Evolutionary conservation across 2,797 vertebrate genomes (phyloP).

Genomic region (Poecilia wingei): DNA sequence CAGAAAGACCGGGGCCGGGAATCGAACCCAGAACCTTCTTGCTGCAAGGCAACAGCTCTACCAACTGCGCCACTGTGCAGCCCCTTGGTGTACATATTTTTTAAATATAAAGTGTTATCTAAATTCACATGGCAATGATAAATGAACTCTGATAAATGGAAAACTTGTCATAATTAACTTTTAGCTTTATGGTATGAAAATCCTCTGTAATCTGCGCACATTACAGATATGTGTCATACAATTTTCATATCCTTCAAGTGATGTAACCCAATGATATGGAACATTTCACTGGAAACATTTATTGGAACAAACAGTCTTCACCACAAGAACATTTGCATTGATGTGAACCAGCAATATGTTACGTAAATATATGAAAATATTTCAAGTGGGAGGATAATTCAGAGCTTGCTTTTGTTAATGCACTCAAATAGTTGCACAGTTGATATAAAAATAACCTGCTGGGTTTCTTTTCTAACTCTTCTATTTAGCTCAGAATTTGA

Average conservation of each 20-base stretch:
- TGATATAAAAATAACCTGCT: neutral
- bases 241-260: neutral
- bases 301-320: neutral
- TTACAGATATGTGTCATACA: conserved; percentile 22
- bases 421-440: neutral
- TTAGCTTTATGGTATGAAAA: conserved; percentile 15
- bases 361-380: neutral
- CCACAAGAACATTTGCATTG: neutral
- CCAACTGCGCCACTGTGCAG: too few species aligned
- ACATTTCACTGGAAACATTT: neutral
- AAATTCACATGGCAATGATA: neutral
- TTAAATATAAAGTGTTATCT: neutral
- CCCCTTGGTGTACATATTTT: neutral
- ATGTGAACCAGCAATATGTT: neutral
- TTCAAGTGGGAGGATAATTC: neutral
- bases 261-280: neutral
- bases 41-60: too few species aligned
- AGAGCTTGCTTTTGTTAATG: neutral
- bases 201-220: neutral
- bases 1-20: too few species aligned
- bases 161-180: neutral
- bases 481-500: neutral
- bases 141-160: neutral
- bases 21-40: too few species aligned
- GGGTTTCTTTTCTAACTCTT: neutral